Conservation (phyloP, 2,888 invertebrate species). For the Carterocephalus palaemon region DNA sequence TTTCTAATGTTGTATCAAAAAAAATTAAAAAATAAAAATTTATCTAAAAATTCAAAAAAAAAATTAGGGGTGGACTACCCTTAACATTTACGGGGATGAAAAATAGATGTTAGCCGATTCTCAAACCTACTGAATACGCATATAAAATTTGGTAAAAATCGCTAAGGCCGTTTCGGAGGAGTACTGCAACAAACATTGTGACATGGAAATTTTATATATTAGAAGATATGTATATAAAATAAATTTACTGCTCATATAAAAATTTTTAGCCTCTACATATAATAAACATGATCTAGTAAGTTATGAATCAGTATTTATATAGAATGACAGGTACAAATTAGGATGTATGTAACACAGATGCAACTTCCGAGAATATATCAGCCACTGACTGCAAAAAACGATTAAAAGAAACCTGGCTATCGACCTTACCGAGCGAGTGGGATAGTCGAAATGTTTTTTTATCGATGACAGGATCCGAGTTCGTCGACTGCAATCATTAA, state of each 20-base stretch:
- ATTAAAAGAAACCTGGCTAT: conserved; percentile 22
- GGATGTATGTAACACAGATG: conserved; percentile 16
- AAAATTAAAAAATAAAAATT: too few relatives aligned
- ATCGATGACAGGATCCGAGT: conserved; percentile 46
- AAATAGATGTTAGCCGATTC: too few relatives aligned
- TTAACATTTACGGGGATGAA: too few relatives aligned
- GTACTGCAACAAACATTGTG: too few relatives aligned
- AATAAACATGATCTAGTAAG: conserved; percentile 10
- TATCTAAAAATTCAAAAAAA: too few relatives aligned
- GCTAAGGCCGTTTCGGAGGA: too few relatives aligned
- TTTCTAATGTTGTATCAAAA: too few relatives aligned
- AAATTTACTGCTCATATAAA: conserved; percentile 2
- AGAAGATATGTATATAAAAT: too few relatives aligned
- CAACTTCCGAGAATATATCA: conserved; percentile 20
- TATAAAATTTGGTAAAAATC: too few relatives aligned
- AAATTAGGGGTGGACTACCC: too few relatives aligned
- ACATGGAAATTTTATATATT: too few relatives aligned
- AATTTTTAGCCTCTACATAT: not conserved
- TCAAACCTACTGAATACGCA: too few relatives aligned
- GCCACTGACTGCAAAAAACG: conserved; percentile 25
- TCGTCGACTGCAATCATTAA: conserved; percentile 58
- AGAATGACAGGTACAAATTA: conserved; percentile 16
- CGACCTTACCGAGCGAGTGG: conserved; percentile 27
- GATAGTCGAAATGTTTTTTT: conserved; percentile 43
- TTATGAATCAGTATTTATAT: conserved; percentile 13